Evolutionary conservation across 2,113 vertebrate genomes (phyloP), one percentile per base, ranked within the genome.

Genomic region (Cavia porcellus): DNA sequence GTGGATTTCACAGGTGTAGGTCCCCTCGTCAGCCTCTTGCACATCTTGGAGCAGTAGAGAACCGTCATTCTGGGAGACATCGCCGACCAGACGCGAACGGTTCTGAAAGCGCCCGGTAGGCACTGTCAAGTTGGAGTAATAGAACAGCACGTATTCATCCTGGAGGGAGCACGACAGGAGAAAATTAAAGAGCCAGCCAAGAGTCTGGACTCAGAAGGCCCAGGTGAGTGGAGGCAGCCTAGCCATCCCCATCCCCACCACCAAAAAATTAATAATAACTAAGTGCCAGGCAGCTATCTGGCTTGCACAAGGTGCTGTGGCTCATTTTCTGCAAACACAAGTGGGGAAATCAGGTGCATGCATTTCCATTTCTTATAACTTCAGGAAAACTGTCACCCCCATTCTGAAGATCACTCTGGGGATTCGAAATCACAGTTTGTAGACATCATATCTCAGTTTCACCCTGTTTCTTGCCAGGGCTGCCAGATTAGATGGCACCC

Each of bases 1-100:
- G 52, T 98, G 99, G 77, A 99, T 98, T 68, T 99, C 99, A 55
- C 99, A 99, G 95, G 98, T 97, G 38, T 99, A 99, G 9, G 81
- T 89, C 61, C 99, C 99, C 3, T 99, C 97, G 88, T 99, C 99
- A 0, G 96, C 98, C 83, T 98, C 61, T 30, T 98, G 97, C 24
- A 99, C 98, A 8, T 99, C 96, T 75, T 57, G 99, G 88, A 99
- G 98, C 2, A 95, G 98, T 96, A 99, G 98, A 9, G 99, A 99
- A 86, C 99, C 98, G 1, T 99, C 99, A 7, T 98, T 98, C 91
- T 66, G 98, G 2, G 98, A 98, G 32, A 98, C 1, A 93, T 99
- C 98, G 14, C 99, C 99, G 2, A 70, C 97, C 98, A 99, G 99
- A 79, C 0, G 77, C 1, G 92, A 99, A 9, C 99, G 98, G 0